Evolutionary conservation across 2,888 invertebrate genomes (phyloP), one percentile per base, ranked within the genome.

Genomic region (Melipona bicolor): DNA sequence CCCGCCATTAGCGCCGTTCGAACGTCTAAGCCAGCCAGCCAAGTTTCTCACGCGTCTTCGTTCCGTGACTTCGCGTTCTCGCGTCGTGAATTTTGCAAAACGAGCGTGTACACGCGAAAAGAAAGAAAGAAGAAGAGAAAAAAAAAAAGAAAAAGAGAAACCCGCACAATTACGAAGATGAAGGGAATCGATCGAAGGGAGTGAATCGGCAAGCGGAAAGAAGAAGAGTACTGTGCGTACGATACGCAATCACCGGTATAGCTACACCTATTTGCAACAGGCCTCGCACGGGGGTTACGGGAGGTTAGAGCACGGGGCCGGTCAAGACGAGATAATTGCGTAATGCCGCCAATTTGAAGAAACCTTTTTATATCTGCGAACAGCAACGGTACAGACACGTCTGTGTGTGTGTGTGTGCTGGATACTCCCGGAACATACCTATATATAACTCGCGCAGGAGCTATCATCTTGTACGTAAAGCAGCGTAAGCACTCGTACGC

Each of bases 331-430:
- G 88, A 85, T 92, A 92, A 92, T 92, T 91, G 89, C 88, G 90
- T 92, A 92, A 92, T 92, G 86, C 89, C 87, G 83, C 88, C 92
- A 92, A 92, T 92, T 92, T 92, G 86, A 83, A 83, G 82, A 79
- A 85, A 87, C 85, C 78, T 82, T 89, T 88, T 83, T 86, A 77
- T 68, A 67, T 70, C 64, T 15, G 21, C 27, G 77, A 73, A 76
- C 79, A 62, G 27, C 64, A 62, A 72, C 43, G 76, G 43, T 67
- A 74, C 65, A 68, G 59, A 54, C 43, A 9, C 24, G 15, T 27
- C 17, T 64, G 71, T 62, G 61, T 65, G 77, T 64, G 64, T 64
- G 71, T 67, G 61, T 69, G 77, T 71, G 64, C 56, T 1, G 68
- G 64, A 81, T 70, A 76, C 32, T 62, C 15, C 52, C 13, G 67